A percentile compares a stretch with the other conserved stretches of the same genome.
Evolutionary conservation across 2,113 vertebrate species (phyloP).

Genomic region (Lepus timidus): DNA sequence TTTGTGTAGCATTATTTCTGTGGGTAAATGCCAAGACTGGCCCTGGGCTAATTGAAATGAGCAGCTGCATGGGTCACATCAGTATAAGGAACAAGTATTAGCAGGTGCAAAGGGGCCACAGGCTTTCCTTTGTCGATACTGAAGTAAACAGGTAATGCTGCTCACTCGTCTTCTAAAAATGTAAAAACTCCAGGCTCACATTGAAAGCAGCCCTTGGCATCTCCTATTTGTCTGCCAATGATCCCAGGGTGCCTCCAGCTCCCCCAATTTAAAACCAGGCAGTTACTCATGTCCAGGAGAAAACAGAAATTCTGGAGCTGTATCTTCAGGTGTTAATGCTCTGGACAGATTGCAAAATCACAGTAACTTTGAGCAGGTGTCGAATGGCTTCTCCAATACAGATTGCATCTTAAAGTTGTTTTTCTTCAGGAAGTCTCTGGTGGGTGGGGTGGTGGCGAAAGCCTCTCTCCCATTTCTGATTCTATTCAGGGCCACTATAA

Average conservation of each 20-base stretch:
- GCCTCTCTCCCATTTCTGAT: slow-evolving; percentile 17
- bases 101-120: slow-evolving; percentile 76
- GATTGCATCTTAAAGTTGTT: not conserved
- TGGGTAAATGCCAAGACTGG: slow-evolving; percentile 77
- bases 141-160: slow-evolving; percentile 81
- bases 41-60: slow-evolving; percentile 84
- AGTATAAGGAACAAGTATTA: slow-evolving; percentile 73
- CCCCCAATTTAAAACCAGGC: slow-evolving; percentile 63
- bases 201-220: slow-evolving; percentile 74
- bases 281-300: slow-evolving; percentile 4
- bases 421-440: not conserved
- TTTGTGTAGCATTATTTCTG: slow-evolving; percentile 49
- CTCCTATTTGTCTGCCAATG: slow-evolving; percentile 69
- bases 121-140: slow-evolving; percentile 74
- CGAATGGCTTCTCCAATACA: not conserved
- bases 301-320: slow-evolving; percentile 8
- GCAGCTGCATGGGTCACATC: slow-evolving; percentile 80
- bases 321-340: not conserved
- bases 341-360: slow-evolving; percentile 57
- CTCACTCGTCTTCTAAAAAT: slow-evolving; percentile 75
- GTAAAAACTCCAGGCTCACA: slow-evolving; percentile 56
- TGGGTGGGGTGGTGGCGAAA: not conserved
- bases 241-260: slow-evolving; percentile 61
- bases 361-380: slow-evolving; percentile 2
- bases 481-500: slow-evolving; percentile 29